Percentiles rank a stretch among this genome's conserved stretches.
phyloP scores from a whole-genome alignment of 2,797 vertebrate species.

The Cuniculus paca region DNA sequence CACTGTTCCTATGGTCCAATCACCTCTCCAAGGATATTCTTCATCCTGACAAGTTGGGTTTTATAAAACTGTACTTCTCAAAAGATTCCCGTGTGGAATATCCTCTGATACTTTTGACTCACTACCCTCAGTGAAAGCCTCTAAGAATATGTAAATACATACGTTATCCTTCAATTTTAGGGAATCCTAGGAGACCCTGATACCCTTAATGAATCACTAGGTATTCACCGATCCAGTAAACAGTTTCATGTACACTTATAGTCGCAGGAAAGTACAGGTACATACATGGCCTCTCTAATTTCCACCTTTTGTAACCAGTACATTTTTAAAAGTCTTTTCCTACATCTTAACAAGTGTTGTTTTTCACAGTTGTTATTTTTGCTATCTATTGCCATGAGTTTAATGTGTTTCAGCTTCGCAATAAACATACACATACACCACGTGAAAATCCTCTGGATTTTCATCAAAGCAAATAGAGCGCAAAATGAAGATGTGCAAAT shows the following conservation, averaged over 20 bases:
- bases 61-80: not conserved
- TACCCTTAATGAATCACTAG: not conserved
- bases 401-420: slow-evolving; percentile 18
- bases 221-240: not conserved
- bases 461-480: slow-evolving; percentile 64
- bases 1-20: too few relatives aligned
- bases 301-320: not conserved
- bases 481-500: slow-evolving; percentile 61
- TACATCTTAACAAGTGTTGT: not conserved
- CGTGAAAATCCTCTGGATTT: slow-evolving; percentile 48
- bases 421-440: slow-evolving; percentile 23
- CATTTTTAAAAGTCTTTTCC: not conserved
- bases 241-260: not conserved
- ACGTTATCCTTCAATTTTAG: not conserved
- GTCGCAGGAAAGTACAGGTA: not conserved
- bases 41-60: not conserved
- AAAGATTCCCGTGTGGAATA: not conserved
- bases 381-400: slow-evolving; percentile 30
- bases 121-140: not conserved
- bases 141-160: not conserved
- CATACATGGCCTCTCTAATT: not conserved
- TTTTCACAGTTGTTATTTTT: not conserved
- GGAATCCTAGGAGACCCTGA: not conserved
- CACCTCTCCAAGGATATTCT: too few relatives aligned
- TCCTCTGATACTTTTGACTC: slow-evolving; percentile 21